Percentiles rank a stretch among this genome's conserved stretches.
These are phyloP conservation scores for Aleiodes leptofemur DNA, from an alignment of 2,888 invertebrate species.

Conservation along the genomic window DNA sequence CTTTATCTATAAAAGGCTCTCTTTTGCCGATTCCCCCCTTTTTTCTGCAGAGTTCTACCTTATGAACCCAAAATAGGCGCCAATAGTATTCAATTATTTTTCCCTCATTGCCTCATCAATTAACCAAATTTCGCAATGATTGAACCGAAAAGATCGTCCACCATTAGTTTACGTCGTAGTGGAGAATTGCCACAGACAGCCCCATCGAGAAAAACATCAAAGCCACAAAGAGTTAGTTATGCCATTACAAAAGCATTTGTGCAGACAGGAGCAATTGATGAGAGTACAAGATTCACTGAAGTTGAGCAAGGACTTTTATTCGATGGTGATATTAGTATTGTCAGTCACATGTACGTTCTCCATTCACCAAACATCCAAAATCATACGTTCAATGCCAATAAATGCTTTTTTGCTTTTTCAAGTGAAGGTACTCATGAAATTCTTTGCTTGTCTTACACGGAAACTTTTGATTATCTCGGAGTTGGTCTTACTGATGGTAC, in stretches of 20 bases:
- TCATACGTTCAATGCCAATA: not conserved
- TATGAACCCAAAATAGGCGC: too few relatives aligned
- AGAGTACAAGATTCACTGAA: conserved; percentile 1
- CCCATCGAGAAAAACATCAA: not conserved
- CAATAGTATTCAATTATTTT: not conserved
- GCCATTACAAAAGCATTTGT: not conserved
- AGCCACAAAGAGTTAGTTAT: conserved; percentile 16
- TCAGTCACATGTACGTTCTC: conserved; percentile 51
- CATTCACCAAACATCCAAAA: too few relatives aligned
- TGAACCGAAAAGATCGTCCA: not conserved
- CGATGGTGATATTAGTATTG: conserved; percentile 51
- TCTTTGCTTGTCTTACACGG: conserved; percentile 80
- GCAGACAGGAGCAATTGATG: conserved; percentile 5
- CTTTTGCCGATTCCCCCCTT: too few relatives aligned
- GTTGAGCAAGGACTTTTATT: conserved; percentile 41
- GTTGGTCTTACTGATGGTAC: conserved; percentile 80
- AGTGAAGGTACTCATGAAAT: conserved; percentile 77
- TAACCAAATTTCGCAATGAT: not conserved
- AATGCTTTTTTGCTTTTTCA: conserved; percentile 64
- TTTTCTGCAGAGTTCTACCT: too few relatives aligned
- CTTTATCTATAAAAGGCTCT: too few relatives aligned
- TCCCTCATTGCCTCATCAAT: too few relatives aligned
- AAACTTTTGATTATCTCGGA: conserved; percentile 79
- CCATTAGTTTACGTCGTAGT: not conserved
- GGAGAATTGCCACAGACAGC: not conserved